phyloP scores from a whole-genome alignment of 2,888 invertebrate species.

The Nipponacmea schrenckii region DNA sequence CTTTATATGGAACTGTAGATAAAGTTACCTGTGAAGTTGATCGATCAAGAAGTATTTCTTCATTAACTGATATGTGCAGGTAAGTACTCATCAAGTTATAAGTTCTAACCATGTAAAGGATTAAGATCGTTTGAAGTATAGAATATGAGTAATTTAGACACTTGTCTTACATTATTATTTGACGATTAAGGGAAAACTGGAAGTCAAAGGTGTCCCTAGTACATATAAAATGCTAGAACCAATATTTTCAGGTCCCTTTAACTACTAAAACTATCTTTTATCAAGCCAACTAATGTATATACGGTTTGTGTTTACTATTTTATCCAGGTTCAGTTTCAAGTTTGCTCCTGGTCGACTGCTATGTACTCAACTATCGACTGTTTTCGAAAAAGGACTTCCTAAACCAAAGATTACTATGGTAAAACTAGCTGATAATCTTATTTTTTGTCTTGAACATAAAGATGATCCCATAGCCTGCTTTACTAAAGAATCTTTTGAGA shows the following conservation, averaged over 20 bases:
- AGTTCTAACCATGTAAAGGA: no score
- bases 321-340: constrained; percentile 25
- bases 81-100: background rate
- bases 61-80: background rate
- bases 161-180: no score
- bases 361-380: constrained; percentile 33
- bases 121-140: no score
- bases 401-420: constrained; percentile 26
- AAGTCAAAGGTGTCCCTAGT: no score
- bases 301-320: background rate
- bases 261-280: no score
- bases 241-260: no score
- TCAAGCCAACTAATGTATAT: no score
- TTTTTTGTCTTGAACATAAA: constrained; percentile 33
- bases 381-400: constrained; percentile 27
- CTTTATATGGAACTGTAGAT: background rate
- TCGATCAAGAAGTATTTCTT: background rate
- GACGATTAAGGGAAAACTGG: no score
- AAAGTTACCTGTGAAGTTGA: constrained; percentile 13
- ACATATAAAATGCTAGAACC: no score
- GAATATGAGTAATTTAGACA: no score
- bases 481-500: constrained; percentile 33
- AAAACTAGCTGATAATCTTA: constrained; percentile 30
- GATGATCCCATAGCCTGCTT: constrained; percentile 34
- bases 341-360: constrained; percentile 31